phyloP scores from a whole-genome alignment of 1,140 invertebrate genomes.

The Neotoxoptera formosana region DNA sequence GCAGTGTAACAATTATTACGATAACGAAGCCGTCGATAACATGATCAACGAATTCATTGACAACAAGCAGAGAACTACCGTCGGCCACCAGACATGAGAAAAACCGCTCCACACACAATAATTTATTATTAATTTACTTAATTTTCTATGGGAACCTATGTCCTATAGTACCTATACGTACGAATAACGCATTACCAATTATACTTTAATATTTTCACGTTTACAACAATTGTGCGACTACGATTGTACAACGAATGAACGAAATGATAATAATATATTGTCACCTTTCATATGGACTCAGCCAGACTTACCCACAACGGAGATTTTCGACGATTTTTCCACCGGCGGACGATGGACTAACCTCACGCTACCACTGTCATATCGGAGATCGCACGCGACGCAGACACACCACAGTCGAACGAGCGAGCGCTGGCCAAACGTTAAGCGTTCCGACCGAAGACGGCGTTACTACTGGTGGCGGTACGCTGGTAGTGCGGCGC shows the following conservation, averaged over 20 bases:
- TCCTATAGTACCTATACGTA: too few species aligned
- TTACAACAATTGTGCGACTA: background rate
- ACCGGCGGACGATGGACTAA: background rate
- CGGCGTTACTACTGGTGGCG: background rate
- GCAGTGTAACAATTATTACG: background rate
- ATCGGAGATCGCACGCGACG: background rate
- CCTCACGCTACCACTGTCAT: background rate
- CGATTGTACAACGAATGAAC: too few species aligned
- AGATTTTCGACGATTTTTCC: background rate
- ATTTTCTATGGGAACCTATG: too few species aligned
- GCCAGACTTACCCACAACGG: background rate
- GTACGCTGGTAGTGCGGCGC: conserved; percentile 5
- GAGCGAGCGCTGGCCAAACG: background rate
- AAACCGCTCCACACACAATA: background rate
- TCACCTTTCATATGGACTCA: background rate
- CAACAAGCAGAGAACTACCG: background rate
- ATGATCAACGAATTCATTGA: conserved; percentile 52
- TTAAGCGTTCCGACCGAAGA: background rate
- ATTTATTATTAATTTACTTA: background rate
- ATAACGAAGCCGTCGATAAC: conserved; percentile 49
- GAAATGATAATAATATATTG: background rate
- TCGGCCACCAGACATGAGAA: background rate
- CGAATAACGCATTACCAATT: background rate
- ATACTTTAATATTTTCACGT: background rate
- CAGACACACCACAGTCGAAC: background rate